phyloP scores from a whole-genome alignment of 2,888 invertebrate species.

The Cyaniris semiargus region DNA sequence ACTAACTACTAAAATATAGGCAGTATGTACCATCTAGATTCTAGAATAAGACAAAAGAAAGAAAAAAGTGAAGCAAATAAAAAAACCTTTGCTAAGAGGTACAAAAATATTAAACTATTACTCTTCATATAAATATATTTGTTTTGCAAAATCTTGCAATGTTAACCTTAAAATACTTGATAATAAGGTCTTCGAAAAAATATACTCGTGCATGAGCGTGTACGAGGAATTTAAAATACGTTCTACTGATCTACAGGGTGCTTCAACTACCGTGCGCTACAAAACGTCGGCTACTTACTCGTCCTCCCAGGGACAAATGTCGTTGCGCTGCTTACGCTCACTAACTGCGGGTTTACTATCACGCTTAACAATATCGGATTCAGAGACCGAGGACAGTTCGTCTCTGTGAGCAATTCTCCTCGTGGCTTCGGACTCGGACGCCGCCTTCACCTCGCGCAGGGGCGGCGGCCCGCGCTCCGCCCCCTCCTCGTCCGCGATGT shows the following conservation, averaged over 20 bases:
- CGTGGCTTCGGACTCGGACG: conserved; percentile 62
- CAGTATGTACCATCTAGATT: neutral
- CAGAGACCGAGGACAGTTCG: conserved; percentile 68
- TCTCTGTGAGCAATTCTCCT: conserved; percentile 68
- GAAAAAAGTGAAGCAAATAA: neutral
- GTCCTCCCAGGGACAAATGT: conserved; percentile 97
- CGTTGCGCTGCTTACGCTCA: conserved; percentile 83
- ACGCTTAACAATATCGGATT: conserved; percentile 71
- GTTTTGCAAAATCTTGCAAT: neutral
- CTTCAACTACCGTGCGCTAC: conserved; percentile 18
- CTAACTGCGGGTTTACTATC: conserved; percentile 64
- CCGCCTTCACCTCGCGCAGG: conserved; percentile 56
- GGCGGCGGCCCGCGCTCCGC: conserved; percentile 61
- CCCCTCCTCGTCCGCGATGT: conserved; percentile 85
- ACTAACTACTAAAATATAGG: neutral
- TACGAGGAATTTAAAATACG: neutral
- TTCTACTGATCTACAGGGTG: neutral
- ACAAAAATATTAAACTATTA: neutral
- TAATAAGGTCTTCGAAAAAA: neutral
- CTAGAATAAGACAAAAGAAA: neutral
- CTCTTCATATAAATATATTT: neutral
- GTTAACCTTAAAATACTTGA: neutral
- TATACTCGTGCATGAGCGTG: neutral
- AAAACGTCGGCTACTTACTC: conserved; percentile 85
- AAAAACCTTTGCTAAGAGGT: neutral